phyloP scores from a whole-genome alignment of 2,113 vertebrate species.

The Noturus placidus region DNA sequence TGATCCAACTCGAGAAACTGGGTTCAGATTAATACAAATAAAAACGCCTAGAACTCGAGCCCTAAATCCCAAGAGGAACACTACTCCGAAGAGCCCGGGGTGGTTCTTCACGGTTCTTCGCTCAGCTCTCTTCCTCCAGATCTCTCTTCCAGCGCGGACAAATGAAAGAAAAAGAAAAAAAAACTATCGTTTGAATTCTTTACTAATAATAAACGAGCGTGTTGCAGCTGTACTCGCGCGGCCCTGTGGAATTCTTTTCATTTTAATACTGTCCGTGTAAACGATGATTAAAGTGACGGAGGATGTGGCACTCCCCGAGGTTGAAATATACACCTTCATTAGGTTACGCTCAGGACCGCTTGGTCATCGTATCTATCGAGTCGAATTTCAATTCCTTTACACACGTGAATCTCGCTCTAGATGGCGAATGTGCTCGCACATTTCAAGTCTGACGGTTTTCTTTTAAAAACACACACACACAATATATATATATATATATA shows the following conservation, averaged over 20 bases:
- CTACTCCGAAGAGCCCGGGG: neutral
- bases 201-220: constrained; percentile 42
- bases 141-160: constrained; percentile 62
- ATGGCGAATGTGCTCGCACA: constrained; percentile 1
- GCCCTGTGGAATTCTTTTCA: neutral
- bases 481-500: constrained; percentile 12
- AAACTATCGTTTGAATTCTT: neutral
- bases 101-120: constrained; percentile 53
- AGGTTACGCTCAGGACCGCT: too few relatives aligned
- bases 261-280: constrained; percentile 24
- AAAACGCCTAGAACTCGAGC: neutral
- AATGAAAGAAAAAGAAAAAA: too few relatives aligned
- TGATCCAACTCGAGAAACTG: neutral
- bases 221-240: constrained; percentile 9
- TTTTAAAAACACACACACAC: neutral
- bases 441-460: neutral
- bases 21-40: neutral
- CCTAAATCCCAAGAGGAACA: neutral
- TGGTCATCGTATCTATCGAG: neutral
- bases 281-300: neutral
- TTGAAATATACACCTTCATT: constrained; percentile 7
- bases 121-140: constrained; percentile 27
- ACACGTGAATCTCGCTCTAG: constrained; percentile 7
- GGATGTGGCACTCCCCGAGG: neutral
- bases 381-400: constrained; percentile 1